Evolutionary conservation across 2,113 vertebrate genomes (phyloP).

Genomic region (Chloropsis cyanopogon): DNA sequence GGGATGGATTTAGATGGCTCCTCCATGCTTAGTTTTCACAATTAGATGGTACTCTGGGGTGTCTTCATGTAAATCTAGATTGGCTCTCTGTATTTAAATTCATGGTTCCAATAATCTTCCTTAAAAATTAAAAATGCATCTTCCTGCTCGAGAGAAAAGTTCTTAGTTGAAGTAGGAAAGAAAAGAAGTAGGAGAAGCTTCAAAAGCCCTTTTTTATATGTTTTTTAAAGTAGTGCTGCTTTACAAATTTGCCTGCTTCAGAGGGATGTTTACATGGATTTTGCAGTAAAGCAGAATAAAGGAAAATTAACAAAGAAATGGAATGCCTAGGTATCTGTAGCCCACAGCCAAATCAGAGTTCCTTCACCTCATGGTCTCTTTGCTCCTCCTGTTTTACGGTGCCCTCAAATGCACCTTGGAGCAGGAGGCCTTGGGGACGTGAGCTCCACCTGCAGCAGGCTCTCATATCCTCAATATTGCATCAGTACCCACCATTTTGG

Average conservation of each 20-base stretch:
- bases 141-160: background rate
- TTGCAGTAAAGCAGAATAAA: background rate
- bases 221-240: background rate
- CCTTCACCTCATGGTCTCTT: background rate
- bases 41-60: slow-evolving; percentile 12
- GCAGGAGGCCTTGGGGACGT: rapidly evolving
- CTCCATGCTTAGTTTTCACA: slow-evolving; percentile 35
- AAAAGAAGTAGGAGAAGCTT: background rate
- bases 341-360: background rate
- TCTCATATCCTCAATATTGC: background rate
- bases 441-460: background rate
- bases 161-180: background rate
- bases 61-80: slow-evolving; percentile 9
- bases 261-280: background rate
- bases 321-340: background rate
- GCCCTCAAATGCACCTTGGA: background rate
- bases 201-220: background rate
- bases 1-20: slow-evolving; percentile 35
- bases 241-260: background rate
- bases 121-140: background rate
- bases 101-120: background rate
- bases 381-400: background rate
- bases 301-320: background rate
- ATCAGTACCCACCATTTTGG: rapidly evolving
- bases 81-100: background rate